Base-by-base conservation (phyloP, 1,140 invertebrate genomes). In the Holotrichia oblita region DNA sequence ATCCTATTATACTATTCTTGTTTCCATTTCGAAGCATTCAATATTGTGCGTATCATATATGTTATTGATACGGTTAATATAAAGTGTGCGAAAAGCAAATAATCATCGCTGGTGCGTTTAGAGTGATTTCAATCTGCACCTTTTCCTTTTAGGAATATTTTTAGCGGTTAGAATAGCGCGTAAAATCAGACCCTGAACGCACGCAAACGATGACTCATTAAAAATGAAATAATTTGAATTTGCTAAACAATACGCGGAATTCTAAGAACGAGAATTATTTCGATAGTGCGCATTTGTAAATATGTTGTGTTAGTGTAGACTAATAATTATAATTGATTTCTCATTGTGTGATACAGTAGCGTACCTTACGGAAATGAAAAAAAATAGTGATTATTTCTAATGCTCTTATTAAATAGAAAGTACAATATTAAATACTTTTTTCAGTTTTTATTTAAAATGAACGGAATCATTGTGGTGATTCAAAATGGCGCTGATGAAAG, bases 211-310 rank as follows among this genome's bases (percentile, higher is more conserved):
- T 55, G 48, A 55, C 48, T 55, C 48, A 55, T n/a, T 55, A 55
- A 55, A 55, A 55, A 55, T 17, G 48, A 17, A n/a, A 17, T 55
- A 17, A 55, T 55, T 55, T 55, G 17, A 55, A 55, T 55, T 55
- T 55, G 17, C 48, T 17, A 55, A 55, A 55, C 48, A 55, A 17
- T 55, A 55, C 14, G n/a, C 48, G 48, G 48, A 55, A 55, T 55
- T 55, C 48, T 55, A 55, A 17, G 48, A 55, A 55, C 48, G 48
- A 55, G 14, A 55, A 55, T 55, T 55, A 55, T 48, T 48, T 55
- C 48, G n/a, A 55, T 55, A n/a, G 48, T n/a, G 48, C 6, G 17
- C 48, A 14, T 34, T 34, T 6, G 48, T 17, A 17, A 55, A 55
- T 6, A 55, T 55, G 48, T 55, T 55, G n/a, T 17, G 48, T 17